Conservation (phyloP, 2,113 vertebrate genomes). For the Herpetotheres cachinnans region DNA sequence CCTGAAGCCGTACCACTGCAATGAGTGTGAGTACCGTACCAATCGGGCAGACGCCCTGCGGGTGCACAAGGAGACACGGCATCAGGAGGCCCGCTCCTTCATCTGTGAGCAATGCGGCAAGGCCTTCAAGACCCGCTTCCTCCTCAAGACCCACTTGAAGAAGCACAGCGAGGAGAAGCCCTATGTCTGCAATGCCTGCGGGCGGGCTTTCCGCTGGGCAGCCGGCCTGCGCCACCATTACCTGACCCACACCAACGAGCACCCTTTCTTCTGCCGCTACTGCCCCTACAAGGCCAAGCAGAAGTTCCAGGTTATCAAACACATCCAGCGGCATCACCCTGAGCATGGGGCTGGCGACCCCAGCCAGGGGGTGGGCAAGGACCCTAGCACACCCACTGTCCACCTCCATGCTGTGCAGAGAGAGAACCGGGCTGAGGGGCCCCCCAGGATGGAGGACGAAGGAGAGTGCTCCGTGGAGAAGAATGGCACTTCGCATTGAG, state of each 20-base stretch:
- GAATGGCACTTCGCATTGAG: neutral
- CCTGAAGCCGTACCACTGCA: slow-evolving; percentile 86
- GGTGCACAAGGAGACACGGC: slow-evolving; percentile 87
- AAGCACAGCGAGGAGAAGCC: slow-evolving; percentile 91
- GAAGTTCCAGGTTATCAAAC: slow-evolving; percentile 94
- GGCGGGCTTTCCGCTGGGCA: slow-evolving; percentile 90
- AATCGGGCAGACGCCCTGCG: slow-evolving; percentile 91
- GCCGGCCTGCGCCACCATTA: slow-evolving; percentile 93
- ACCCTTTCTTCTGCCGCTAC: slow-evolving; percentile 90
- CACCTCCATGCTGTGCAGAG: slow-evolving; percentile 80
- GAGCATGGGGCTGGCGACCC: slow-evolving; percentile 63
- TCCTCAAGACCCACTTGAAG: slow-evolving; percentile 92
- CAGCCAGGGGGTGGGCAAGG: slow-evolving; percentile 84
- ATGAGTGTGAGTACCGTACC: slow-evolving; percentile 90
- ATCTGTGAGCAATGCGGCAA: slow-evolving; percentile 98
- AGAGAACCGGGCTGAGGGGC: slow-evolving; percentile 14
- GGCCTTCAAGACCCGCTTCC: slow-evolving; percentile 93
- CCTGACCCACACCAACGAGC: slow-evolving; percentile 91
- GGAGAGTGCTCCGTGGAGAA: neutral
- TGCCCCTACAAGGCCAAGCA: slow-evolving; percentile 94
- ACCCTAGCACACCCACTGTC: slow-evolving; percentile 71
- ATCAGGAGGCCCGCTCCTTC: slow-evolving; percentile 86
- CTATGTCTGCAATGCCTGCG: slow-evolving; percentile 85
- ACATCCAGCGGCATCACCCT: slow-evolving; percentile 85
- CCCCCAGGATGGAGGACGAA: neutral